Percentiles rank a stretch among this genome's conserved stretches.
phyloP scores from a whole-genome alignment of 1,140 invertebrate species.

The Drosophila seguyi region DNA sequence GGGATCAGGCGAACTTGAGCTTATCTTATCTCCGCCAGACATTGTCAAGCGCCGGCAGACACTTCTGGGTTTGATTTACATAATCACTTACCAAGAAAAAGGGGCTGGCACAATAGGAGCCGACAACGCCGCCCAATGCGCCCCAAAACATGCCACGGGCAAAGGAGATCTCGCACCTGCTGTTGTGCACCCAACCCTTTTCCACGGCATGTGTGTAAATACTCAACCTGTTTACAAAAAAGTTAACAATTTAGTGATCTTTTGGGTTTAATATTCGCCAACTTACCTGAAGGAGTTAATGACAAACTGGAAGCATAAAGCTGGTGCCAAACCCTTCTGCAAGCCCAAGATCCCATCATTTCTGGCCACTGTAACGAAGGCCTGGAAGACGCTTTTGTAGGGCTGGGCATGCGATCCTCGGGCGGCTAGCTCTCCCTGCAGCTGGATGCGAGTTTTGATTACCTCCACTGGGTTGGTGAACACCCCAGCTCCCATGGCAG shows the following conservation, averaged over 20 bases:
- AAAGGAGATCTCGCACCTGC: slow-evolving; percentile 89
- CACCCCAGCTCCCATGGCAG: slow-evolving; percentile 87
- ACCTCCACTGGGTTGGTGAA: slow-evolving; percentile 92
- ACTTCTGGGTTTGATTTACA: slow-evolving; percentile 35
- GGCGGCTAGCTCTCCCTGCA: slow-evolving; percentile 94
- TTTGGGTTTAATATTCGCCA: neutral
- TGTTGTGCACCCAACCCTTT: slow-evolving; percentile 89
- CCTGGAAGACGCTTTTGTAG: slow-evolving; percentile 91
- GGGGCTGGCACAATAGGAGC: slow-evolving; percentile 85
- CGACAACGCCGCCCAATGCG: slow-evolving; percentile 90
- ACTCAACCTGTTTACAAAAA: slow-evolving; percentile 87
- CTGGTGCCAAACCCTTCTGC: slow-evolving; percentile 95
- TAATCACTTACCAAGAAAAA: slow-evolving; percentile 81
- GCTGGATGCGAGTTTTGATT: slow-evolving; percentile 94
- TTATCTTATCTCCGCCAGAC: slow-evolving; percentile 38
- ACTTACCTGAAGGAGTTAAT: slow-evolving; percentile 89
- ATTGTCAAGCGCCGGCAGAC: slow-evolving; percentile 13
- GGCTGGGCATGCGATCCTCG: slow-evolving; percentile 87
- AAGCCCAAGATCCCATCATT: slow-evolving; percentile 89
- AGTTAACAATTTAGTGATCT: neutral
- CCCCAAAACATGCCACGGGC: slow-evolving; percentile 89
- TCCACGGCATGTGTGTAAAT: slow-evolving; percentile 91
- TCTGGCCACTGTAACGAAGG: slow-evolving; percentile 87
- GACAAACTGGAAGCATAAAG: slow-evolving; percentile 88
- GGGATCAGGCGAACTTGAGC: neutral